Evolutionary conservation across 2,888 invertebrate genomes (phyloP).

Genomic region (Hirudinaria manillensis): DNA sequence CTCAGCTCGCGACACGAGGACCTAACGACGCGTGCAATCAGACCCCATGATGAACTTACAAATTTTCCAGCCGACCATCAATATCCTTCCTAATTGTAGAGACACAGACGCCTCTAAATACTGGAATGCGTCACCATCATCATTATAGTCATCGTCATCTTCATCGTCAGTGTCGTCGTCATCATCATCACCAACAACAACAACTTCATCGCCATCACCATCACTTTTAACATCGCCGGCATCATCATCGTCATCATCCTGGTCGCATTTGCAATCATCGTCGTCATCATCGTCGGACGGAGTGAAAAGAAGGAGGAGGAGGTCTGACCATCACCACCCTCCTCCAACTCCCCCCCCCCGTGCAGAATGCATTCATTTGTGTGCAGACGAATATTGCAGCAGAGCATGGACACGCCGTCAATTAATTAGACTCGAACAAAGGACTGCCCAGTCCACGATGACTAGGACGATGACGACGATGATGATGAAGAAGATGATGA

Average conservation of each 20-base stretch:
- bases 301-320: too few relatives aligned
- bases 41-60: too few relatives aligned
- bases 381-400: not conserved
- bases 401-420: not conserved
- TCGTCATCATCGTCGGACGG: not conserved
- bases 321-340: not conserved
- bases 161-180: not conserved
- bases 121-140: not conserved
- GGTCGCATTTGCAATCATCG: not conserved
- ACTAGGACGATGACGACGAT: constrained; percentile 31
- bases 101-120: too few relatives aligned
- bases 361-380: not conserved
- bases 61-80: too few relatives aligned
- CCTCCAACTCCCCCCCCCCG: not conserved
- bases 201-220: not conserved
- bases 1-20: too few relatives aligned
- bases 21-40: too few relatives aligned
- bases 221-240: not conserved
- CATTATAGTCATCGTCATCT: not conserved
- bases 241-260: constrained; percentile 1
- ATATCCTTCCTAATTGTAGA: too few relatives aligned
- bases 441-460: constrained; percentile 29
- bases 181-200: not conserved
- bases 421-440: not conserved
- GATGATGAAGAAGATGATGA: constrained; percentile 30